Evolutionary conservation across 2,113 vertebrate species (phyloP).

Genomic region (Poeciliopsis prolifica): DNA sequence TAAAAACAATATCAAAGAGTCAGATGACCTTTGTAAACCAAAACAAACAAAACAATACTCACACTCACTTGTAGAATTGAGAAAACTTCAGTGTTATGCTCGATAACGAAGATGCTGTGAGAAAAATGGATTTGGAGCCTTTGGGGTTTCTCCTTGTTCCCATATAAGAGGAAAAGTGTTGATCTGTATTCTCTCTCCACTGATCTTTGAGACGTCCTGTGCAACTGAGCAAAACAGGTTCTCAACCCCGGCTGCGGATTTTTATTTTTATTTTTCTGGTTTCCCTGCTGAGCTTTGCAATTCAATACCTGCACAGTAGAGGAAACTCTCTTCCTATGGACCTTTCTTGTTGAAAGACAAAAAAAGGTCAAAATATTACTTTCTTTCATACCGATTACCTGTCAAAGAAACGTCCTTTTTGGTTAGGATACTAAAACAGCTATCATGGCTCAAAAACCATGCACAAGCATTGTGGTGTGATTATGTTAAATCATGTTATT

Average conservation of each 20-base stretch:
- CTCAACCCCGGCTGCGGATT: neutral
- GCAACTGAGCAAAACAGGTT: slow-evolving; percentile 6
- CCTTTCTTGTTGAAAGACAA: neutral
- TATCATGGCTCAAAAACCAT: too few species aligned
- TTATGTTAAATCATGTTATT: neutral
- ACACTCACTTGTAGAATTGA: slow-evolving; percentile 16
- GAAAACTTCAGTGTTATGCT: slow-evolving; percentile 20
- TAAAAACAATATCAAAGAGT: slow-evolving; percentile 16
- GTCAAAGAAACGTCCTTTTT: too few species aligned
- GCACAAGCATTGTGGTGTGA: too few species aligned
- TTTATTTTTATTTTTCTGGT: slow-evolving; percentile 2
- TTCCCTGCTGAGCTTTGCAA: neutral
- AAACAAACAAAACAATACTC: neutral
- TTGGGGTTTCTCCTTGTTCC: neutral
- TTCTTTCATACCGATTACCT: slow-evolving; percentile 11
- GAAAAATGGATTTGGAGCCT: slow-evolving; percentile 20
- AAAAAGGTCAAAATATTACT: slow-evolving; percentile 7
- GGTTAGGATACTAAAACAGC: too few species aligned
- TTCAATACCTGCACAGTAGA: slow-evolving; percentile 29
- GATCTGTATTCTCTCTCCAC: slow-evolving; percentile 3
- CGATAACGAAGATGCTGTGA: slow-evolving; percentile 25
- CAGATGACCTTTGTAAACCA: slow-evolving; percentile 47
- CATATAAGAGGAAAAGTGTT: slow-evolving; percentile 15
- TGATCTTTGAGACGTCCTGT: slow-evolving; percentile 32
- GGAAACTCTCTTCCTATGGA: neutral